Evolutionary conservation across 2,797 vertebrate species (phyloP).

Genomic region (Sciurus vulgaris): DNA sequence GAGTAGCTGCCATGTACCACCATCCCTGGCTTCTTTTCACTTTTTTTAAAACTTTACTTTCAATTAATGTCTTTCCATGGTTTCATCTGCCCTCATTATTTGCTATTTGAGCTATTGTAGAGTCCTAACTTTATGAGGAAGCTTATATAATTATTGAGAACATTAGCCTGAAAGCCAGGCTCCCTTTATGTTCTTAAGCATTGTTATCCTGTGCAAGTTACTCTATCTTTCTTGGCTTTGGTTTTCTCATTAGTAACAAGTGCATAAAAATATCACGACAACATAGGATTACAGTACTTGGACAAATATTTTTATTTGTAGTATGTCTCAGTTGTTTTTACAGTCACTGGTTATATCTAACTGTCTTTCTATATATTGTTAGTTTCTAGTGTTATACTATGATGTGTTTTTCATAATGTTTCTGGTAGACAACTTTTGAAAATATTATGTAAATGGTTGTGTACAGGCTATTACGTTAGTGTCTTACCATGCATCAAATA

Average conservation of each 20-base stretch:
- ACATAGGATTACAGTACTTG: not conserved
- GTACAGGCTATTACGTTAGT: conserved; percentile 89
- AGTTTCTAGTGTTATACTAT: not conserved
- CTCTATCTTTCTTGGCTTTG: not conserved
- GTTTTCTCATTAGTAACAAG: not conserved
- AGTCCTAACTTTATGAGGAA: not conserved
- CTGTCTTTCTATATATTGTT: too few species aligned
- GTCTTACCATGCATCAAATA: conserved; percentile 93
- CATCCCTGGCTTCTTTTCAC: too few species aligned
- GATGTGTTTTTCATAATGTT: conserved; percentile 88
- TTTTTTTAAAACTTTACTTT: not conserved
- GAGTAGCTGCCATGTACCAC: too few species aligned
- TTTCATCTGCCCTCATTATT: not conserved
- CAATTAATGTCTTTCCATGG: not conserved
- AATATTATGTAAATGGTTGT: conserved; percentile 94
- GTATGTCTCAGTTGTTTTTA: not conserved
- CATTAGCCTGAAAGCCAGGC: not conserved
- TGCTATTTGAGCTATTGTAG: not conserved
- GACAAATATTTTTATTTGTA: not conserved
- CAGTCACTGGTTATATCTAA: not conserved
- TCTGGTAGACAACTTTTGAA: conserved; percentile 93
- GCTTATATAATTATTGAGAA: not conserved
- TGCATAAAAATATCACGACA: not conserved
- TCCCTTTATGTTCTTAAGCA: not conserved
- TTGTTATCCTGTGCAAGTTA: not conserved